Evolutionary conservation across 1,140 invertebrate genomes (phyloP).

Genomic region (Zaprionus kolodkinae): DNA sequence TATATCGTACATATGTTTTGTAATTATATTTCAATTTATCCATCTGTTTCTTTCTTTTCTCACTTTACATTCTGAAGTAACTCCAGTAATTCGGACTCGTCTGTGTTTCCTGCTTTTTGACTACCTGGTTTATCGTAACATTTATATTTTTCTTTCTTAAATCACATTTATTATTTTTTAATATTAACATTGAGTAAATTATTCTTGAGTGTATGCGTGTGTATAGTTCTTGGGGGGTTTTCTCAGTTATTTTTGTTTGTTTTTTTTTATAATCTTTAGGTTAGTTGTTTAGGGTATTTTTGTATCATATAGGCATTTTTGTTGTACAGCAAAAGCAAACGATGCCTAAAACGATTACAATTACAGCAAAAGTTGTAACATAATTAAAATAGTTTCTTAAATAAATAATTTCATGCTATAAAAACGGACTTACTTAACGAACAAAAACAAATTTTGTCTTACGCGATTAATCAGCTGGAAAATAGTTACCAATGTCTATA

Average conservation of each 20-base stretch:
- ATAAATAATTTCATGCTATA: slow-evolving; percentile 74
- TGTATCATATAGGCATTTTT: slow-evolving; percentile 46
- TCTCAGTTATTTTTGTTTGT: slow-evolving; percentile 46
- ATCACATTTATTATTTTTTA: slow-evolving; percentile 77
- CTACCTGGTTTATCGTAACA: slow-evolving; percentile 44
- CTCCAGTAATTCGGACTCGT: slow-evolving; percentile 25
- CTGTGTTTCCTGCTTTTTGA: slow-evolving; percentile 26
- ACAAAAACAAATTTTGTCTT: slow-evolving; percentile 52
- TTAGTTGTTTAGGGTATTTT: slow-evolving; percentile 37
- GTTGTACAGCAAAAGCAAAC: slow-evolving; percentile 65
- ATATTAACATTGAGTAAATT: slow-evolving; percentile 82
- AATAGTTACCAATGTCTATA: background rate
- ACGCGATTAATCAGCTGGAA: slow-evolving; percentile 4
- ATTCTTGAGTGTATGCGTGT: slow-evolving; percentile 69
- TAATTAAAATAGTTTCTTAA: slow-evolving; percentile 77
- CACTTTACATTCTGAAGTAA: slow-evolving; percentile 32
- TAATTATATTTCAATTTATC: slow-evolving; percentile 46
- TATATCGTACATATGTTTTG: slow-evolving; percentile 49
- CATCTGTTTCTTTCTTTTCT: slow-evolving; percentile 10
- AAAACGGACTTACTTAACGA: slow-evolving; percentile 58
- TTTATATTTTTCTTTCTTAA: slow-evolving; percentile 68
- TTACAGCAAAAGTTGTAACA: slow-evolving; percentile 67
- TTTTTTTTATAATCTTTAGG: slow-evolving; percentile 23
- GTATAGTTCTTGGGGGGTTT: slow-evolving; percentile 41
- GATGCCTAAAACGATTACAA: slow-evolving; percentile 65